A percentile compares a stretch with the other conserved stretches of the same genome.
These are phyloP conservation scores for Epicampocera succincta DNA, from an alignment of 2,888 invertebrate genomes.

Conservation along the genomic window DNA sequence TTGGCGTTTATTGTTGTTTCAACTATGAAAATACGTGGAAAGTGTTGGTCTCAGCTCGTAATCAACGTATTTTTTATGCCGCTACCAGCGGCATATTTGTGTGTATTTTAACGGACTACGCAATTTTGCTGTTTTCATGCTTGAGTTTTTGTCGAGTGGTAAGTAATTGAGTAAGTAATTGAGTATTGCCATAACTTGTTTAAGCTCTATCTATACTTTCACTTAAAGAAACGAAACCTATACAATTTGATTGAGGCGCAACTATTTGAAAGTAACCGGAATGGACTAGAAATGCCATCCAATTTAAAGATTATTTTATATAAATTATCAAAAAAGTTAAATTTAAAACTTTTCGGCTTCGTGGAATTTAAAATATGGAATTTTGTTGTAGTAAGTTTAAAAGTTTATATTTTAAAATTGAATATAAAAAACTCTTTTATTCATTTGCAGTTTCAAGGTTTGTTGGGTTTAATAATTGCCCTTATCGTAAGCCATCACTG, in stretches of 20 bases:
- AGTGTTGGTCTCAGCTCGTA: slow-evolving; percentile 73
- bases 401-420: neutral
- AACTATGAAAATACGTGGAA: slow-evolving; percentile 75
- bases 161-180: slow-evolving; percentile 31
- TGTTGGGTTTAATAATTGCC: slow-evolving; percentile 67
- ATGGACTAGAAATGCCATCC: neutral
- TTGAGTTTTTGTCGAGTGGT: slow-evolving; percentile 72
- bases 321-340: slow-evolving; percentile 51
- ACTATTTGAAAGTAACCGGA: neutral
- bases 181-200: no score
- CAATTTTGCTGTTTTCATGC: slow-evolving; percentile 72
- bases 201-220: neutral
- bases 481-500: slow-evolving; percentile 69
- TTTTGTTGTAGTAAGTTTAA: slow-evolving; percentile 68
- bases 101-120: slow-evolving; percentile 76
- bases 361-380: slow-evolving; percentile 66
- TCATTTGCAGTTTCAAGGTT: slow-evolving; percentile 70
- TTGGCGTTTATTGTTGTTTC: slow-evolving; percentile 73
- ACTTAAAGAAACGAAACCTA: slow-evolving; percentile 46
- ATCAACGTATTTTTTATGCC: slow-evolving; percentile 75
- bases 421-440: neutral
- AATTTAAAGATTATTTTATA: slow-evolving; percentile 44
- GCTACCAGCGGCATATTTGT: slow-evolving; percentile 75
- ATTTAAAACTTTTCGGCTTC: slow-evolving; percentile 67
- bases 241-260: neutral